Evolutionary conservation across 2,888 invertebrate genomes (phyloP), one percentile per base, ranked within the genome.

Genomic region (Cryptus viduatorius): DNA sequence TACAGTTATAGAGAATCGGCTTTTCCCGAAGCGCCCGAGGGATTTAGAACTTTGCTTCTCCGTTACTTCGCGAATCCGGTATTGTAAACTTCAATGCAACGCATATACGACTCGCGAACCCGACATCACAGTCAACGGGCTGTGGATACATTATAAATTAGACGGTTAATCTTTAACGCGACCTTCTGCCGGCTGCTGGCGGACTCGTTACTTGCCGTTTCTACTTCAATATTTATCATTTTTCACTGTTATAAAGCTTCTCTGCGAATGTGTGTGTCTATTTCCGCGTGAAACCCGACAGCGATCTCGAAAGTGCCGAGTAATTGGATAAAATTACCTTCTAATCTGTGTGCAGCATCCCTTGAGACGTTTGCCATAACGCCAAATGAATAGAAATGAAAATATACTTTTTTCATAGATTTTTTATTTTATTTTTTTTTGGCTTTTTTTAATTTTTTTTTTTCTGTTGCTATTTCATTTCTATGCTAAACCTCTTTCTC

Each of bases 71-170:
- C 29, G 37, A 37, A 31, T 65, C 50, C 61, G 31, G 69, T 65
- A 50, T 64, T 65, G 75, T 73, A 65, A 64, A 82, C 14, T 79
- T 65, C 44, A 48, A 5, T 44, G 65, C 46, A 29, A n/a, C 5
- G 56, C 10, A 19, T 24, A 24, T 2, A 24, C 56, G 7, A 10
- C 56, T 56, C 10, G 56, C 16, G 10, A 44, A 29, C n/a, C 53
- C 12, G 48, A 59, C 44, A 67, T 44, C 8, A 8, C 53, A 56
- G 67, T 31, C 75, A 65, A 69, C 76, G 75, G 12, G 67, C 53
- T 48, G 3, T 29, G 31, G 79, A 56, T 87, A 73, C 75, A 88
- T 87, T 87, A 88, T 85, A 80, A 85, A 87, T 86, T 59, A 67
- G 68, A 50, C 16, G 81, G 67, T 87, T 78, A 86, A 88, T 86